A percentile compares a stretch with the other conserved stretches of the same genome.
Conservation (phyloP, 2,113 vertebrate genomes). For the Raja brachyura region DNA sequence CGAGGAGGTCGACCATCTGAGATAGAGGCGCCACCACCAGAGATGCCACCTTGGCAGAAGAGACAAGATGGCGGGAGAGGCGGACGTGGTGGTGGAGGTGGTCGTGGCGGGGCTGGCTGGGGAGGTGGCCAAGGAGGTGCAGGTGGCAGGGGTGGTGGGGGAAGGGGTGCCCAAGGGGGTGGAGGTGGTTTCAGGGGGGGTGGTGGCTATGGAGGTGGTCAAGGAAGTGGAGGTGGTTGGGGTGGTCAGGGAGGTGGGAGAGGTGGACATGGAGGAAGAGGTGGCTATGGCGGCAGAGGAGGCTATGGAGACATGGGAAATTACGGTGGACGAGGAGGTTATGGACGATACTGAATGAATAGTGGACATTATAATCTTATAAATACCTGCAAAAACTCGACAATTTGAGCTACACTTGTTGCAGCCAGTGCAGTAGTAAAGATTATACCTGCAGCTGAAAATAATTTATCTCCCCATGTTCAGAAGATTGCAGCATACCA, state of each 20-base stretch:
- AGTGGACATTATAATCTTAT: not conserved
- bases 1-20: slow-evolving; percentile 85
- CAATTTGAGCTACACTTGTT: not conserved
- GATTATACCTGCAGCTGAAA: not conserved
- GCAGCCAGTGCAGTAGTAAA: not conserved
- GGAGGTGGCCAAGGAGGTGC: slow-evolving; percentile 50
- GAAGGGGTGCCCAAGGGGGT: slow-evolving; percentile 43
- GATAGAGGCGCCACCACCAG: slow-evolving; percentile 79
- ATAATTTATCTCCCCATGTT: not conserved
- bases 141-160: slow-evolving; percentile 43
- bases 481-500: not conserved
- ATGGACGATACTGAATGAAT: slow-evolving; percentile 53
- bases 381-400: not conserved
- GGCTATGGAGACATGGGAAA: slow-evolving; percentile 47
- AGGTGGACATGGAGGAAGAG: slow-evolving; percentile 49
- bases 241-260: slow-evolving; percentile 47
- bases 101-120: slow-evolving; percentile 54
- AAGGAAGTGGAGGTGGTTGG: slow-evolving; percentile 47
- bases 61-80: slow-evolving; percentile 75
- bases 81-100: slow-evolving; percentile 54
- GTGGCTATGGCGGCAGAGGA: slow-evolving; percentile 54
- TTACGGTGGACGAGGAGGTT: slow-evolving; percentile 56
- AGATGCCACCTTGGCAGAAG: slow-evolving; percentile 92
- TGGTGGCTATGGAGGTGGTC: slow-evolving; percentile 38
- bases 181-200: slow-evolving; percentile 38